Conservation (phyloP, 2,113 vertebrate genomes). For the Fregetta grallaria region DNA sequence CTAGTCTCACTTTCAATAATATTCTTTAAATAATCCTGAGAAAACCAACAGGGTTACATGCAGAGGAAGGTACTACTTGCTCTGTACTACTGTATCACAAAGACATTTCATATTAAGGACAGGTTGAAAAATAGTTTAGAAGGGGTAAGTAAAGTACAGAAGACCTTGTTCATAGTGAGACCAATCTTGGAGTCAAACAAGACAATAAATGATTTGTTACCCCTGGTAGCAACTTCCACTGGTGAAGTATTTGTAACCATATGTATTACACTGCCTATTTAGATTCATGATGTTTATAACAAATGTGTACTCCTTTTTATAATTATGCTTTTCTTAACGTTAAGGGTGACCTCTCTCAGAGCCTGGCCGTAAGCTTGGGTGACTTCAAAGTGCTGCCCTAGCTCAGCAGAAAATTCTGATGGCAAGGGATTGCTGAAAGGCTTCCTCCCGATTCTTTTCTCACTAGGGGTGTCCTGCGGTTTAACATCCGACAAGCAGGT, state of each 20-base stretch:
- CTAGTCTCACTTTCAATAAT: neutral
- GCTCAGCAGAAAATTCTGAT: neutral
- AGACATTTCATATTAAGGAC: neutral
- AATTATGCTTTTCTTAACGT: neutral
- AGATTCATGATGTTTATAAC: neutral
- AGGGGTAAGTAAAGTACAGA: neutral
- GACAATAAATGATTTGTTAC: neutral
- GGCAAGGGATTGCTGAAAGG: neutral
- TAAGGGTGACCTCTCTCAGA: neutral
- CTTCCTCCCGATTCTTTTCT: neutral
- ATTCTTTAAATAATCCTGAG: neutral
- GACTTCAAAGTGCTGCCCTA: conserved; percentile 7
- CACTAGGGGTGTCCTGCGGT: neutral
- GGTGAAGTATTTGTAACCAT: accelerated
- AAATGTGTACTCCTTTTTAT: neutral
- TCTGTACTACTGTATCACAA: neutral
- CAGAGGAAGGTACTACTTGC: neutral
- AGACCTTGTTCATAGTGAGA: neutral
- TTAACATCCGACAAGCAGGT: neutral
- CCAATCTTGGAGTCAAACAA: neutral
- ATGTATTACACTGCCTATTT: neutral
- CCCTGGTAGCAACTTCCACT: neutral
- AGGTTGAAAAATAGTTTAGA: neutral
- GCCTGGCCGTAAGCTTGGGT: neutral
- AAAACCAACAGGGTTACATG: neutral